Base-by-base conservation (phyloP, 2,888 invertebrate species). In the Meiosimyza decipiens region DNA sequence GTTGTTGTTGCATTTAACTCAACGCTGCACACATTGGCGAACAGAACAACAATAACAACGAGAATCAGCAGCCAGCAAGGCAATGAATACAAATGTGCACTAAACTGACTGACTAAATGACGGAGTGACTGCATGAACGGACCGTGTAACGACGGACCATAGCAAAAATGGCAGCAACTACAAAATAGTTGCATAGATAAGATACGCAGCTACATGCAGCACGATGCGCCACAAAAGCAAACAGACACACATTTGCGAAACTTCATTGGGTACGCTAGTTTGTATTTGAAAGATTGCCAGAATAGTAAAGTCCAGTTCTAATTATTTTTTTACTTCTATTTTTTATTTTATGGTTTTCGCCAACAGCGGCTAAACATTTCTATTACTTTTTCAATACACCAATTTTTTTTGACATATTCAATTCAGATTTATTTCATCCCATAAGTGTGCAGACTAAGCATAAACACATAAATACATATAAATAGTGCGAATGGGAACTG, bases 1-100 rank as follows among this genome's bases (percentile, higher is more conserved):
- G 81, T 83, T 6, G 40, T 40, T 81, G 82, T 81, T 82, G 82
- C 81, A 81, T 82, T 78, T 81, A 80, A 80, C 79, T 74, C 71
- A 50, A 64, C 66, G 72, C 71, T 71, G 69, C 70, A 63, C 64
- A 71, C 59, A 71, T n/a, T 71, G 50, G 54, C 55, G 33, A 63
- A 64, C 40, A 55, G 47, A 67, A 16, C 18, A 40, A 49, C 16
- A 49, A 33, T 47, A 47, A n/a, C 49, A 49, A n/a, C 49, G 12
- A 18, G 64, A 16, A 33, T 1, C 70, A 62, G 62, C 70, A 16
- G 54, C 33, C 57, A 16, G 69, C 12, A 62, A 57, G 69, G 51
- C 69, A 60, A 52, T 40, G 69, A 62, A 52, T 40, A 50, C 69
- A 40, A 70, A 51, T 70, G 60, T 54, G 59, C 62, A 60, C 59